Base-by-base conservation (phyloP, 2,888 invertebrate genomes). In the Sthenelais limicola region DNA sequence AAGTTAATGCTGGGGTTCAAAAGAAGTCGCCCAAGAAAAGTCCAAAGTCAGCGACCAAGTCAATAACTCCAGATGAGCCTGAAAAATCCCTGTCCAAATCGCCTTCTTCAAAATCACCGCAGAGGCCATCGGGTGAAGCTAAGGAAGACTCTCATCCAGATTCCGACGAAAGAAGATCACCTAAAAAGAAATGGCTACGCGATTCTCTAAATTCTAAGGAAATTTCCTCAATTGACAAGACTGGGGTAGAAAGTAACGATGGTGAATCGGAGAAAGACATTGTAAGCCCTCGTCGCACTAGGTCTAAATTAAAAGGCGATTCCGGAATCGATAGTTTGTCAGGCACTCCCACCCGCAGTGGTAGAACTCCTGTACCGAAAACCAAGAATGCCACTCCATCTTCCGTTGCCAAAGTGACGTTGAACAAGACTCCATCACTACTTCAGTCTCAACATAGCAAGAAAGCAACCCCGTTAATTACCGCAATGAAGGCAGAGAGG, bases 351-450 rank as follows among this genome's bases (percentile, higher is more conserved):
- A 9, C 32, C 30, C 12, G 28, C 1, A 54, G 7, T 26, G 30
- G 30, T 32, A 56, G 4, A 33, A 56, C 18, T 32, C 32, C 12
- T 33, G 56, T 21, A 56, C 56, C 15, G 56, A 56, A 56, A 32
- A 21, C 9, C 28, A 4, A 5, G n/a, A 26, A 9, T 12, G 28
- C 54, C 28, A 12, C 54, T 5, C 5, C 5, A 54, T 9, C 54
- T 12, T 24, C n/a, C 7, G 9, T 21, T n/a, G 52, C 21, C 3
- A 52, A 24, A 52, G 9, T 52, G 3, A 15, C 3, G 30, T 3
- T n/a, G 52, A 51, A 24, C 9, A 21, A 5, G 24, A n/a, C 21
- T 24, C 56, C 15, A 56, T n/a, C n/a, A n/a, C n/a, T n/a, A n/a
- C n/a, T n/a, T n/a, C n/a, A n/a, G n/a, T n/a, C n/a, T n/a, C n/a